Evolutionary conservation across 2,888 invertebrate genomes (phyloP).

Genomic region (Dynastes hyllus): DNA sequence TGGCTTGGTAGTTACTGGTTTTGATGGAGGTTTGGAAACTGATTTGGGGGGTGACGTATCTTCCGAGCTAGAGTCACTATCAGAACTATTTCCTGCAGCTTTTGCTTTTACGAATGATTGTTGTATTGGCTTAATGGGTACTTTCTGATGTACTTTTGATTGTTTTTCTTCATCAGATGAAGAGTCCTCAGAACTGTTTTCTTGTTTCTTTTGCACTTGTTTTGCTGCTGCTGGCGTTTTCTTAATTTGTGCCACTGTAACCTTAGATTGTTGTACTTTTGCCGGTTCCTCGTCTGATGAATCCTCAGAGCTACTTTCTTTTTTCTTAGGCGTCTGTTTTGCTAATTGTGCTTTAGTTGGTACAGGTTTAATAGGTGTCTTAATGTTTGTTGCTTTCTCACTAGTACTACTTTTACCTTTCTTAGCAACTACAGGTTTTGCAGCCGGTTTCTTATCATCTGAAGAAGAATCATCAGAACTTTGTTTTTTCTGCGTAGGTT

Average conservation of each 20-base stretch:
- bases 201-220: conserved; percentile 47
- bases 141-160: conserved; percentile 57
- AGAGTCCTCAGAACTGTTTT: conserved; percentile 62
- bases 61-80: conserved; percentile 54
- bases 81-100: conserved; percentile 57
- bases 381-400: conserved; percentile 53
- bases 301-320: conserved; percentile 60
- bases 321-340: conserved; percentile 56
- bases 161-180: conserved; percentile 64
- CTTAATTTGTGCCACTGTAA: conserved; percentile 44
- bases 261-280: conserved; percentile 34
- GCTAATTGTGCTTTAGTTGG: conserved; percentile 37
- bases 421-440: conserved; percentile 41
- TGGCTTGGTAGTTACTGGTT: conserved; percentile 27
- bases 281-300: conserved; percentile 60
- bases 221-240: conserved; percentile 48
- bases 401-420: conserved; percentile 58
- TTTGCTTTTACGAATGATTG: conserved; percentile 11
- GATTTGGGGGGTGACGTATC: conserved; percentile 51
- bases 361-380: not conserved
- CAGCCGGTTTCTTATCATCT: conserved; percentile 59
- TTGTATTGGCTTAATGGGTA: conserved; percentile 47
- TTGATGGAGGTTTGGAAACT: conserved; percentile 21
- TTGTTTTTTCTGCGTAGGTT: conserved; percentile 35
- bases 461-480: conserved; percentile 62